These are phyloP conservation scores for Macrosteles quadrilineatus DNA, from an alignment of 1,140 invertebrate species.

Conservation along the genomic window DNA sequence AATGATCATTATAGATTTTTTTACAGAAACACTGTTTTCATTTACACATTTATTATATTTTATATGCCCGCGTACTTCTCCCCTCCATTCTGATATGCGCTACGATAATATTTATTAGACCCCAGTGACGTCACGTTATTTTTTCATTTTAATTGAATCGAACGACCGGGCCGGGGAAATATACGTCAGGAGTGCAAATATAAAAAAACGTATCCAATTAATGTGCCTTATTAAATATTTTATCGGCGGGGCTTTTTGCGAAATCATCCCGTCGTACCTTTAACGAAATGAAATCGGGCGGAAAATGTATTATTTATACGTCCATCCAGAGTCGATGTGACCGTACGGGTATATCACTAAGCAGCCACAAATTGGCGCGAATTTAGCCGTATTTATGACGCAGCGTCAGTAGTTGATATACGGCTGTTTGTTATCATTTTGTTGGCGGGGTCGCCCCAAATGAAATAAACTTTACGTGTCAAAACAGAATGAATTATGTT, in stretches of 20 bases:
- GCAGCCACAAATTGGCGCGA: conserved; percentile 8
- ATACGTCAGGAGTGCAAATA: neutral
- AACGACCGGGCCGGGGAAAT: neutral
- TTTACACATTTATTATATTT: neutral
- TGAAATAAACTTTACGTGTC: conserved; percentile 7
- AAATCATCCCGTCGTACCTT: conserved; percentile 6
- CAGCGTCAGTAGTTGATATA: conserved; percentile 13
- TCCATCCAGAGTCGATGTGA: no score
- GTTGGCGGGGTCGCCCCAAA: neutral
- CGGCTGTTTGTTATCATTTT: conserved; percentile 19
- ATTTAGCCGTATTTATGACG: conserved; percentile 11
- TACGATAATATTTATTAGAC: conserved; percentile 12
- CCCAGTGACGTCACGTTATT: conserved; percentile 3
- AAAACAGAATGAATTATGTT: conserved; percentile 18
- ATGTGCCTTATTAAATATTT: conserved; percentile 27
- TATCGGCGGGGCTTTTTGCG: conserved; percentile 17
- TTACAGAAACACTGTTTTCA: neutral
- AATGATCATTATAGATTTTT: neutral
- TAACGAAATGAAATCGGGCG: conserved; percentile 20
- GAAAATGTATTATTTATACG: conserved; percentile 21
- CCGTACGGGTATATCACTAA: neutral
- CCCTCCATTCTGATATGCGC: neutral
- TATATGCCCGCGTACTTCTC: no score
- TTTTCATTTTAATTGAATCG: conserved; percentile 23
- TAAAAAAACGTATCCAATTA: conserved; percentile 19